These are phyloP conservation scores for Caiman crocodilus DNA, from an alignment of 2,797 vertebrate genomes.

Conservation along the genomic window DNA sequence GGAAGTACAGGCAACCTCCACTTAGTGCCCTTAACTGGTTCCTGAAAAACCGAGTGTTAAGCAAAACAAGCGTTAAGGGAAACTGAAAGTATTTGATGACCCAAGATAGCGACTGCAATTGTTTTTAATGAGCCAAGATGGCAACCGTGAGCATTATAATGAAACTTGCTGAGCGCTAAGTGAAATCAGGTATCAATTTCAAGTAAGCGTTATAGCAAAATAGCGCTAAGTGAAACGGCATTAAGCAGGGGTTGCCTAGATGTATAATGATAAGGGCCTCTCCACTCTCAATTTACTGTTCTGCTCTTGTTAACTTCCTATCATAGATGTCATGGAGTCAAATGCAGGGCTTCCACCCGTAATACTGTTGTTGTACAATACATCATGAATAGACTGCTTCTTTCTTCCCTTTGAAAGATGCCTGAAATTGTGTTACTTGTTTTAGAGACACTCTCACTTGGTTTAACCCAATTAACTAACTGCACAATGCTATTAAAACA, in stretches of 20 bases:
- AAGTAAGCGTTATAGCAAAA: too few relatives aligned
- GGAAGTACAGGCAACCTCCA: not conserved
- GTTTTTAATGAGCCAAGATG: too few relatives aligned
- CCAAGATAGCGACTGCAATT: too few relatives aligned
- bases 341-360: not conserved
- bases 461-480: slow-evolving; percentile 50
- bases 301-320: slow-evolving; percentile 2
- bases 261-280: not conserved
- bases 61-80: too few relatives aligned
- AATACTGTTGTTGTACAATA: not conserved
- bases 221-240: too few relatives aligned
- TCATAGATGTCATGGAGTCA: not conserved
- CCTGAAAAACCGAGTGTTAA: too few relatives aligned
- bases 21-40: too few relatives aligned
- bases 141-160: too few relatives aligned
- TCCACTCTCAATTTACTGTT: slow-evolving; percentile 15
- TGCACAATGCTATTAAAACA: slow-evolving; percentile 61
- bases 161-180: too few relatives aligned
- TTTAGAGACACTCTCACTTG: slow-evolving; percentile 3
- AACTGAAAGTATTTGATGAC: too few relatives aligned
- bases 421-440: not conserved
- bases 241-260: not conserved
- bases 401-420: not conserved
- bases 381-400: not conserved
- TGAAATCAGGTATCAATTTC: too few relatives aligned